phyloP scores from a whole-genome alignment of 2,113 vertebrate species.

The Eulacestoma nigropectus region DNA sequence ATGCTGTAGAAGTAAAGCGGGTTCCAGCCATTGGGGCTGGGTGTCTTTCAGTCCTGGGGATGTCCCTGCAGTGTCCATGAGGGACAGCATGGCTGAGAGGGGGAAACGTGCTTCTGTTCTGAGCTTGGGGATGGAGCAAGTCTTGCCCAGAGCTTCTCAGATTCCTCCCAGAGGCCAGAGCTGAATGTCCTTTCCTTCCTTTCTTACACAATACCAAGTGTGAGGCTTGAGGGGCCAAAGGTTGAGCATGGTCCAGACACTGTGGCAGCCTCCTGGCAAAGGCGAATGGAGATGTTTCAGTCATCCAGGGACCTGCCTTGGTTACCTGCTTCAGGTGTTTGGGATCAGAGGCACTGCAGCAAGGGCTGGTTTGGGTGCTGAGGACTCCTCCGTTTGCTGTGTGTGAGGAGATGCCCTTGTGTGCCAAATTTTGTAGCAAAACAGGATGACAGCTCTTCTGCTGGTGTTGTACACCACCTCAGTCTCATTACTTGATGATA shows the following conservation, averaged over 20 bases:
- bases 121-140: neutral
- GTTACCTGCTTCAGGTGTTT: neutral
- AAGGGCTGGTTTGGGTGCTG: neutral
- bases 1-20: neutral
- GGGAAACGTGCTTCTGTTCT: neutral
- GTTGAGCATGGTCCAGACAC: neutral
- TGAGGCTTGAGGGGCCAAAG: neutral
- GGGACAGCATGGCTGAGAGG: neutral
- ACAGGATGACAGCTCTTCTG: neutral
- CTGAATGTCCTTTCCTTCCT: neutral
- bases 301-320: neutral
- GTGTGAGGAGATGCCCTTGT: neutral
- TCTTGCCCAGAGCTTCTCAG: neutral
- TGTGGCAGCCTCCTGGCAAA: neutral
- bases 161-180: neutral
- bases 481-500: neutral
- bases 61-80: neutral
- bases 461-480: neutral
- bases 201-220: neutral
- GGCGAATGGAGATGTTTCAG: neutral
- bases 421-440: neutral
- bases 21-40: neutral
- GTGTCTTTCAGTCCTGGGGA: neutral
- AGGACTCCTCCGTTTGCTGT: neutral
- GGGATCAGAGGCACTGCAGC: neutral